A percentile compares a stretch with the other conserved stretches of the same genome.
phyloP scores from a whole-genome alignment of 2,888 invertebrate species.

The Xestia sexstrigata region DNA sequence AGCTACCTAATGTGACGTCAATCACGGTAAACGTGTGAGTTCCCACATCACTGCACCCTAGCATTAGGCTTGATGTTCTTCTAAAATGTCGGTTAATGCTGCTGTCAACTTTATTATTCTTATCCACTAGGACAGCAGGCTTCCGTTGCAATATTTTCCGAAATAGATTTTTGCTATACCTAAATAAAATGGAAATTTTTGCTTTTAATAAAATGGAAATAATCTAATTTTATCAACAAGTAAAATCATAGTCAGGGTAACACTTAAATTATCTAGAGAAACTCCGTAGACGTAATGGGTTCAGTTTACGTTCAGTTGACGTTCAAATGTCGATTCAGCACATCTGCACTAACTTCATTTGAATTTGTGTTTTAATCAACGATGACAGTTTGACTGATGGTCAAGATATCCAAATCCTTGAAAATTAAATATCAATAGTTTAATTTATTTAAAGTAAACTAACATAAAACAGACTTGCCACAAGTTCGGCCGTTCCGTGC shows the following conservation, averaged over 20 bases:
- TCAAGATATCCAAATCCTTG: not conserved
- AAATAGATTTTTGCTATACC: not conserved
- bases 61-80: not conserved
- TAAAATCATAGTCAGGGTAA: not conserved
- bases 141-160: not conserved
- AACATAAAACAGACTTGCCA: conserved; percentile 3
- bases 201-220: not conserved
- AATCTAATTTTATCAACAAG: not conserved
- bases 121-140: not conserved
- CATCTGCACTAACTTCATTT: not conserved
- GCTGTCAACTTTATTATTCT: conserved; percentile 10
- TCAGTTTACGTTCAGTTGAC: not conserved
- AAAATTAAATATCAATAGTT: not conserved
- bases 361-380: not conserved
- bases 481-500: conserved; percentile 45
- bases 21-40: conserved; percentile 8
- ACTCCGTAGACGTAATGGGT: not conserved
- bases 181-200: not conserved
- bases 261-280: not conserved
- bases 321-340: too few species aligned
- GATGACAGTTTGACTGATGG: not conserved
- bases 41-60: conserved; percentile 4
- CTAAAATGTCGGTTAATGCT: not conserved
- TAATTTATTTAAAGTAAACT: conserved; percentile 1
- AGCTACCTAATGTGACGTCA: not conserved